Percentiles rank a stretch among this genome's conserved stretches.
phyloP scores from a whole-genome alignment of 2,888 invertebrate genomes.

The Xanthia togata region DNA sequence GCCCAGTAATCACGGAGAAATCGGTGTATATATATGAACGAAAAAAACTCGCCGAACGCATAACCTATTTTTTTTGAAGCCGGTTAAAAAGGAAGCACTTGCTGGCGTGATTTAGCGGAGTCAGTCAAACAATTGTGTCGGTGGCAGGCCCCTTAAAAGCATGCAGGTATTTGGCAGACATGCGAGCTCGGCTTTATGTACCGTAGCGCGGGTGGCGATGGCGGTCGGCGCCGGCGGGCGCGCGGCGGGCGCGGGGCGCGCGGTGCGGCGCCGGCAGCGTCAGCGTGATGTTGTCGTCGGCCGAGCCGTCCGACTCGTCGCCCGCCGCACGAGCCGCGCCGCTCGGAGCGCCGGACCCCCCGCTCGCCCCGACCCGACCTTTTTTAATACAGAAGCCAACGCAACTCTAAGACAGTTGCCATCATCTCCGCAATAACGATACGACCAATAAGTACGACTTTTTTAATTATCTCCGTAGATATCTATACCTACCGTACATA shows the following conservation, averaged over 20 bases:
- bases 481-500: too few relatives aligned
- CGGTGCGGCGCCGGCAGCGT: conserved; percentile 86
- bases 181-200: conserved; percentile 77
- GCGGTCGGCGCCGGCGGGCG: conserved; percentile 52
- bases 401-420: conserved; percentile 45
- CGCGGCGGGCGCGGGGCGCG: conserved; percentile 49
- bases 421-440: conserved; percentile 9
- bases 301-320: conserved; percentile 90
- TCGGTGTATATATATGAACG: background rate
- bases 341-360: conserved; percentile 33
- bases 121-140: conserved; percentile 1
- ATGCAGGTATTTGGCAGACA: conserved; percentile 56
- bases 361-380: conserved; percentile 61
- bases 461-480: background rate
- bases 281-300: conserved; percentile 90
- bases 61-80: background rate
- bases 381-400: conserved; percentile 64
- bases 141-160: conserved; percentile 33
- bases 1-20: background rate
- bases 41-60: background rate
- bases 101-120: background rate
- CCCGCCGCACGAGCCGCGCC: conserved; percentile 71
- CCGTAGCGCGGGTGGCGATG: conserved; percentile 68
- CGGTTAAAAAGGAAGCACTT: background rate
- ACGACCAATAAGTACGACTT: conserved; percentile 3